A percentile compares a stretch with the other conserved stretches of the same genome.
Conservation (phyloP, 2,113 vertebrate species). For the Pygoscelis antarcticus region DNA sequence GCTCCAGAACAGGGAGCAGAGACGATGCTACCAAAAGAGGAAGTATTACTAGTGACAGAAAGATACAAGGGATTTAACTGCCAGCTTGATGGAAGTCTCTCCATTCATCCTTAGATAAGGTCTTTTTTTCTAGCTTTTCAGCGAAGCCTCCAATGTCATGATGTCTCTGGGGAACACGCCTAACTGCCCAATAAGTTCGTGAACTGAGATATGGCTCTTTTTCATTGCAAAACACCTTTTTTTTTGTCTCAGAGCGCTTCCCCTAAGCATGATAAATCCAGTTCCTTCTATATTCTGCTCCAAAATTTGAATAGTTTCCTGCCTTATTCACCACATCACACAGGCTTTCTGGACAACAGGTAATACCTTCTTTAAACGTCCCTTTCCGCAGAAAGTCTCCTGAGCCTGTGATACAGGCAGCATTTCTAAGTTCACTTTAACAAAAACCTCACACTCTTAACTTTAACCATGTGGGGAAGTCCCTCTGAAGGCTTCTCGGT, state of each 20-base stretch:
- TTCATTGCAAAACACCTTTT: not conserved
- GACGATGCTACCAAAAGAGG: not conserved
- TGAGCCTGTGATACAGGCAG: not conserved
- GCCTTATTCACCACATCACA: not conserved
- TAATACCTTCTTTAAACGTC: not conserved
- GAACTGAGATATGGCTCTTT: not conserved
- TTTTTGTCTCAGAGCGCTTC: not conserved
- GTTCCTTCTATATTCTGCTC: not conserved
- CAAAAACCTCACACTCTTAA: not conserved
- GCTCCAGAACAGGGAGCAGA: not conserved
- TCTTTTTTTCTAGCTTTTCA: not conserved
- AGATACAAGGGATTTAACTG: not conserved
- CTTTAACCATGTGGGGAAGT: not conserved
- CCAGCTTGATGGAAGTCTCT: not conserved
- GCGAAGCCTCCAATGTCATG: not conserved
- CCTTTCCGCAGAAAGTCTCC: not conserved
- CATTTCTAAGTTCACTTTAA: not conserved
- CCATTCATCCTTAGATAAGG: not conserved
- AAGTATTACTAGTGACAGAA: not conserved
- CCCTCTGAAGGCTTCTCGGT: not conserved
- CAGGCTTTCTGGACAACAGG: not conserved
- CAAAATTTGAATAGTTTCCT: not conserved
- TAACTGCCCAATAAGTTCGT: not conserved
- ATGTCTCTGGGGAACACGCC: fast-evolving
- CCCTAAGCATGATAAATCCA: not conserved